phyloP scores from a whole-genome alignment of 2,113 vertebrate genomes.

The Proterorhinus semilunaris region DNA sequence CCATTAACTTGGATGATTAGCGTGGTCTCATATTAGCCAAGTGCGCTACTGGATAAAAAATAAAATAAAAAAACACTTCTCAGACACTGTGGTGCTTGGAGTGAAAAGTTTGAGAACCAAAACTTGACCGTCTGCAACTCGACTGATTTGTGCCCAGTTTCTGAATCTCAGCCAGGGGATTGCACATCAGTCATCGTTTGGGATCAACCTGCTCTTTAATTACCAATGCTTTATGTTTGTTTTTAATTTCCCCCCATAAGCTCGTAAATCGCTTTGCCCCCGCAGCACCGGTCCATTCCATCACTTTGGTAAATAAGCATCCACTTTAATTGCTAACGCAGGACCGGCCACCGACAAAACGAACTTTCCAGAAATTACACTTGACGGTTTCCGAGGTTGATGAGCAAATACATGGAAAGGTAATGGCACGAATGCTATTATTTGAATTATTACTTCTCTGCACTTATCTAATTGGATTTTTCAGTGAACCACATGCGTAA shows the following conservation, averaged over 20 bases:
- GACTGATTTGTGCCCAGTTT: conserved; percentile 36
- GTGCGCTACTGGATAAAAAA: too few relatives aligned
- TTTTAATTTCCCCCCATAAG: conserved; percentile 65
- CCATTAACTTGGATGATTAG: too few relatives aligned
- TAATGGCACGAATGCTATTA: not conserved
- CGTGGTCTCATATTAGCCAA: too few relatives aligned
- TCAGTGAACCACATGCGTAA: not conserved
- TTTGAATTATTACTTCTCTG: conserved; percentile 10
- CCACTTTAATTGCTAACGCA: conserved; percentile 43
- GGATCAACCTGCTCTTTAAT: conserved; percentile 66
- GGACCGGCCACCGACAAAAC: conserved; percentile 26
- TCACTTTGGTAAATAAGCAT: conserved; percentile 54
- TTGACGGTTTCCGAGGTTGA: not conserved
- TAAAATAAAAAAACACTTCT: not conserved
- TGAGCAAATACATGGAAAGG: not conserved
- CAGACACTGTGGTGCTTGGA: not conserved
- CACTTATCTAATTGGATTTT: conserved; percentile 8
- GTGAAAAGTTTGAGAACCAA: not conserved
- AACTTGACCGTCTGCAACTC: conserved; percentile 11
- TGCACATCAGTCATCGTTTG: conserved; percentile 54
- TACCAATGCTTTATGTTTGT: conserved; percentile 65
- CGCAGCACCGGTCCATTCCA: conserved; percentile 40
- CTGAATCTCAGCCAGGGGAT: conserved; percentile 36
- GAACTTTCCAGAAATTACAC: not conserved
- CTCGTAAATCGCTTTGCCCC: conserved; percentile 56